Conservation (phyloP, 1,140 invertebrate species). For the Diachasmimorpha longicaudata region DNA sequence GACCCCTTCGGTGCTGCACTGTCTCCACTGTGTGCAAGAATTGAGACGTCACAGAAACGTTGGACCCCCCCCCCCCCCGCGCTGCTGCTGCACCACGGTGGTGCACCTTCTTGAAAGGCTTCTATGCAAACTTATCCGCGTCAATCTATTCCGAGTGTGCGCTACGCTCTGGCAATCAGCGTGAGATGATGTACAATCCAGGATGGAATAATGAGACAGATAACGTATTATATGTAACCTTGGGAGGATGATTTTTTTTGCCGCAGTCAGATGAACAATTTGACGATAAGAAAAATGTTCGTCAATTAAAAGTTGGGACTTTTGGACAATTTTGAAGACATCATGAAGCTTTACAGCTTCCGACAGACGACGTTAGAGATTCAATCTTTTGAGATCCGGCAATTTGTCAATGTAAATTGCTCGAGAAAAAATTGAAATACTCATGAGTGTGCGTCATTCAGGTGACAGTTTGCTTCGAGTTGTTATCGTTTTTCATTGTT, state of each 20-base stretch:
- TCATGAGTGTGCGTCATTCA: no score
- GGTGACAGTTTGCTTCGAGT: no score
- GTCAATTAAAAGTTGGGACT: no score
- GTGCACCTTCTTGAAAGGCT: slow-evolving; percentile 22
- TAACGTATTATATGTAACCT: background rate
- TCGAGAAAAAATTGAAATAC: no score
- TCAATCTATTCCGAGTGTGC: slow-evolving; percentile 22
- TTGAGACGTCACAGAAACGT: slow-evolving; percentile 16
- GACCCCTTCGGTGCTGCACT: background rate
- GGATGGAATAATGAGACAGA: background rate
- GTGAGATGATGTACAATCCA: background rate
- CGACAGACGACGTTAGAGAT: no score
- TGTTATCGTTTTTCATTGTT: no score
- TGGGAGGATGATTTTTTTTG: background rate
- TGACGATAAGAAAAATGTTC: no score
- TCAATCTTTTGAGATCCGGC: no score
- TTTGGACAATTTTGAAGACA: no score
- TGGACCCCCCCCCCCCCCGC: background rate
- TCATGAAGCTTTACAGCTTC: no score
- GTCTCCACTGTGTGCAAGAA: slow-evolving; percentile 9
- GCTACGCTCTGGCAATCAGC: background rate
- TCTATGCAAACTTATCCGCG: slow-evolving; percentile 22
- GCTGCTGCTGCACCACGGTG: background rate
- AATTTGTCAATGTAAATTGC: no score
- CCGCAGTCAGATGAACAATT: no score